Percentiles rank a stretch among this genome's conserved stretches.
Evolutionary conservation across 2,797 vertebrate species (phyloP).

Genomic region (Phoxinus dragarum): DNA sequence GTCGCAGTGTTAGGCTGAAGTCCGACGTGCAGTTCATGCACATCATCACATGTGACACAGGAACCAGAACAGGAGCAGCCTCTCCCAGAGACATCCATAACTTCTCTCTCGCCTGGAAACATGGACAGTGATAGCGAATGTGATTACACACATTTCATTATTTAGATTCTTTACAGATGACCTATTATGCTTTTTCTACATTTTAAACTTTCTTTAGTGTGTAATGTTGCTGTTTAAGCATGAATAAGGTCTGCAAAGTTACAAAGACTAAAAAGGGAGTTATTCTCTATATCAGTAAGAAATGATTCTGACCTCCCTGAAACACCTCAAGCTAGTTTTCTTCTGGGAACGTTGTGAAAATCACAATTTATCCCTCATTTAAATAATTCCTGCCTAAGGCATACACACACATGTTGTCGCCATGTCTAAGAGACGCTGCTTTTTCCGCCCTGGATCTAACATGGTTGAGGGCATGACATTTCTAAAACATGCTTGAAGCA

Average conservation of each 20-base stretch:
- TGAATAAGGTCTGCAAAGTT: neutral
- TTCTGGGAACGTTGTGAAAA: neutral
- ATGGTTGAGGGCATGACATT: neutral
- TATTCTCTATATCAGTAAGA: neutral
- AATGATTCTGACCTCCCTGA: neutral
- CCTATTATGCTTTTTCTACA: neutral
- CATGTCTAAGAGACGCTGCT: neutral
- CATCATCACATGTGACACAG: constrained; percentile 92
- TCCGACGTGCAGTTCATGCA: constrained; percentile 98
- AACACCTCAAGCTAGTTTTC: neutral
- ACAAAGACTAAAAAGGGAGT: neutral
- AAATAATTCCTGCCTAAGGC: neutral
- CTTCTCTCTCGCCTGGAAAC: constrained; percentile 87
- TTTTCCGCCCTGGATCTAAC: neutral
- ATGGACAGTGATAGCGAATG: neutral
- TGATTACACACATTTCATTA: neutral
- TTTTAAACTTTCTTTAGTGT: neutral
- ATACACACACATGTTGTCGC: neutral
- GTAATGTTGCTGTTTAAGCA: neutral
- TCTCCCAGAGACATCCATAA: constrained; percentile 91
- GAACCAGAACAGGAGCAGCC: constrained; percentile 89
- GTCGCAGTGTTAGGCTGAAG: constrained; percentile 92
- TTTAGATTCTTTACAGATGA: neutral
- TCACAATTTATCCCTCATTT: neutral
- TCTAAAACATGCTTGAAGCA: neutral